Evolutionary conservation across 2,113 vertebrate species (phyloP), one percentile per base, ranked within the genome.

Genomic region (Cyanoderma ruficeps): DNA sequence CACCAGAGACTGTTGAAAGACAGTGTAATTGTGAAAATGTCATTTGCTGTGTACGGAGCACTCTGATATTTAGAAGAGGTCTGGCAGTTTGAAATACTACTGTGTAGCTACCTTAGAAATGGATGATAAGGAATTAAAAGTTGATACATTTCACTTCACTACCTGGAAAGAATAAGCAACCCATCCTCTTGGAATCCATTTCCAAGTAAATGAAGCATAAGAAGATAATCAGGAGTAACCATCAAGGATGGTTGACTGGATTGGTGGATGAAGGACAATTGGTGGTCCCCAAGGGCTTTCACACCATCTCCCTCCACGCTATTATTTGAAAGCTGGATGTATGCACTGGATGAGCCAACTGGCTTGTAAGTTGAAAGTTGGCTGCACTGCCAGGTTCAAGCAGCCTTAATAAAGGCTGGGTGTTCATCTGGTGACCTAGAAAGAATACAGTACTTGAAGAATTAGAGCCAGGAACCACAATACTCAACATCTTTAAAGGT

Each of bases 1-100:
- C 41, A 57, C 11, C 11, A 5, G 5, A 65, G 33, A 50, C 23
- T 33, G 23, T 41, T 81, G 33, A 78, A 81, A 83, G 37, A 52
- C 50, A 60, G 9, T 12, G 7, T 50, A 46, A 37, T 60, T 72
- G 6, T 53, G 47, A 90, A 25, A 67, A 55, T 67, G 18, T 5
- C 2, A 0, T 44, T 76, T 53, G 7, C 14, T 5, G 37, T 0
- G 0, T 28, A 14, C 16, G 2, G 30, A 52, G 80, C 69, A 46
- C 37, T 46, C 15, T n/a, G 14, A 14, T 68, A 53, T 21, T 22
- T 39, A 59, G 35, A 85, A 72, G 18, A 39, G 13, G 13, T 87
- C 20, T 83, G 10, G 10, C 28, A 67, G 15, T 7, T 44, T 10
- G 21, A 60, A 63, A 72, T 44, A 35, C 22, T 74, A 28, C 10